Conservation (phyloP, 2,113 vertebrate species). For the Phaethon lepturus region DNA sequence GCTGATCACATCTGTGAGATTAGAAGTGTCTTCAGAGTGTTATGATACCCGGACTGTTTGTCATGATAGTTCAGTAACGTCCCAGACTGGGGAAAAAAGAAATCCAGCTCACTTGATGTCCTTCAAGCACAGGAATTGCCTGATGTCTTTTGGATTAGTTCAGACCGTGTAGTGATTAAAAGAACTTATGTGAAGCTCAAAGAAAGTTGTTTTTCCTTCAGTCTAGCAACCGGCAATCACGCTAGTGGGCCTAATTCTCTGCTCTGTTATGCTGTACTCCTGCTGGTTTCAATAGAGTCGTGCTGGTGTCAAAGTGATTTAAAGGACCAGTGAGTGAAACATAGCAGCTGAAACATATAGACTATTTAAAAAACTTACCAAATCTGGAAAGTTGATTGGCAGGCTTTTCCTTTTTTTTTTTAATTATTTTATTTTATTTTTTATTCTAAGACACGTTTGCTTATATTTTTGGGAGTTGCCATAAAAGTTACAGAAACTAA, state of each 20-base stretch:
- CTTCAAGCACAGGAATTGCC: neutral
- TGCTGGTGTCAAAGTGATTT: conserved; percentile 32
- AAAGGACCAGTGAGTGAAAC: conserved; percentile 1
- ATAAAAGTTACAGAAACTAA: neutral
- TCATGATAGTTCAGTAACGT: neutral
- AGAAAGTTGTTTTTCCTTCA: neutral
- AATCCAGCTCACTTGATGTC: neutral
- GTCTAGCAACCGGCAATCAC: conserved; percentile 27
- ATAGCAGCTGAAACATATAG: neutral
- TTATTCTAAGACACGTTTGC: neutral
- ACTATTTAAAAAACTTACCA: neutral
- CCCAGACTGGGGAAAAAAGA: neutral
- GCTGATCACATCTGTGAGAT: neutral
- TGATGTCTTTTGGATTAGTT: conserved; percentile 27
- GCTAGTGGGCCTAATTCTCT: conserved; percentile 14
- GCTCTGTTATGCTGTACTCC: conserved; percentile 17
- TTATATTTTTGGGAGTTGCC: neutral
- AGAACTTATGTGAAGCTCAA: neutral
- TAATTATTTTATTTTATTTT: neutral
- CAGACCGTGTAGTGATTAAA: neutral
- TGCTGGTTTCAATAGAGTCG: conserved; percentile 45
- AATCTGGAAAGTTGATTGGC: neutral
- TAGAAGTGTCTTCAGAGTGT: neutral
- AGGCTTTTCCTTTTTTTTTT: neutral
- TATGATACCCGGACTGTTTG: neutral